These are phyloP conservation scores for Rhamnusium bicolor DNA, from an alignment of 2,888 invertebrate genomes.

Conservation along the genomic window DNA sequence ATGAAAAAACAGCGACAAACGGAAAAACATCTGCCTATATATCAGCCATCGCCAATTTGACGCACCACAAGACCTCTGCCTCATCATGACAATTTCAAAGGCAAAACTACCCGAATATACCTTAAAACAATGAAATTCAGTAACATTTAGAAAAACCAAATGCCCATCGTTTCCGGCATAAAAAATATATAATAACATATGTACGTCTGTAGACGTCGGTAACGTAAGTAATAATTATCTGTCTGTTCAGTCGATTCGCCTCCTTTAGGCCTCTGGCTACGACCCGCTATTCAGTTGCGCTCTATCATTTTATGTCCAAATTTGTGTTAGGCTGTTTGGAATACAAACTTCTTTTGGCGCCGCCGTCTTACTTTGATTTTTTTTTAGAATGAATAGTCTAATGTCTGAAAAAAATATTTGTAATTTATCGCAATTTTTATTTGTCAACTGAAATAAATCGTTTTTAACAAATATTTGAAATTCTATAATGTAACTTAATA, in stretches of 20 bases:
- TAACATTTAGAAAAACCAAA: conserved; percentile 60
- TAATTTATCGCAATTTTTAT: background rate
- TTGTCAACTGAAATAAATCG: background rate
- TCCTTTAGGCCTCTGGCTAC: conserved; percentile 56
- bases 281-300: conserved; percentile 57
- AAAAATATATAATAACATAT: conserved; percentile 71
- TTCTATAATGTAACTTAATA: too few species aligned
- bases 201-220: conserved; percentile 63
- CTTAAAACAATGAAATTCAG: conserved; percentile 61
- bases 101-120: conserved; percentile 13
- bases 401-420: background rate
- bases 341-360: conserved; percentile 51
- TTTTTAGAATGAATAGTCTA: conserved; percentile 21
- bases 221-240: conserved; percentile 67
- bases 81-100: conserved; percentile 9
- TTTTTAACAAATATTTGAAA: too few species aligned
- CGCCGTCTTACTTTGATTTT: conserved; percentile 34
- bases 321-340: conserved; percentile 54
- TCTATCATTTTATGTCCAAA: conserved; percentile 68
- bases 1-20: conserved; percentile 6
- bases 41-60: conserved; percentile 12
- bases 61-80: background rate
- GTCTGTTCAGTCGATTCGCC: conserved; percentile 64
- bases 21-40: conserved; percentile 24
- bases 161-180: conserved; percentile 69